These are phyloP conservation scores for Glomeris maerens DNA, from an alignment of 1,140 invertebrate species.

Conservation along the genomic window DNA sequence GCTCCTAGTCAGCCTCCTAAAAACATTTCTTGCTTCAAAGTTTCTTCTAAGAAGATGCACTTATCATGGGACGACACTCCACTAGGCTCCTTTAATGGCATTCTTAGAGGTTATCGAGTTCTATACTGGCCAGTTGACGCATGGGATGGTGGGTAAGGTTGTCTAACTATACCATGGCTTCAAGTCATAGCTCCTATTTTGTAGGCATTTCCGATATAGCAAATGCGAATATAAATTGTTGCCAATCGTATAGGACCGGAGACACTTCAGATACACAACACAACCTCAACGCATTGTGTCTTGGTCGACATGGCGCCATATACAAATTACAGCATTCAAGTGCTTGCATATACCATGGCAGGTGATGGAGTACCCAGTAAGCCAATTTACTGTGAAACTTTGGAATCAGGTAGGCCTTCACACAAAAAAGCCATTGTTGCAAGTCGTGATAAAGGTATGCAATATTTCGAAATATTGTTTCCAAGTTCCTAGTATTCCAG, in stretches of 20 bases:
- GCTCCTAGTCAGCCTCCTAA: conserved; percentile 35
- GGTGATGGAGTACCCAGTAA: conserved; percentile 38
- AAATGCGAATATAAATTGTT: conserved; percentile 14
- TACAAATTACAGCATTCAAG: conserved; percentile 37
- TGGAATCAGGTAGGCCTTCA: conserved; percentile 31
- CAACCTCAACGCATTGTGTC: conserved; percentile 22
- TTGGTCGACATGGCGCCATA: conserved; percentile 34
- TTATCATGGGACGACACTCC: conserved; percentile 31
- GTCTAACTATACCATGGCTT: no score
- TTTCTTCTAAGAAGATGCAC: conserved; percentile 29
- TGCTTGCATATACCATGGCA: conserved; percentile 38
- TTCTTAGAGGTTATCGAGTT: conserved; percentile 41
- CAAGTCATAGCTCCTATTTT: no score
- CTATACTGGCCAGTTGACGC: conserved; percentile 40
- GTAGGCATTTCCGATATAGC: background rate
- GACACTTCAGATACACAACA: background rate
- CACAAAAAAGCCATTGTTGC: background rate
- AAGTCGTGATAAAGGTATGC: background rate
- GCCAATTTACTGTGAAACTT: conserved; percentile 32
- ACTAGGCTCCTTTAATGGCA: conserved; percentile 40
- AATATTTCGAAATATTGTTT: conserved; percentile 15
- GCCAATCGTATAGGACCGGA: no score
- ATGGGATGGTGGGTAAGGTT: conserved; percentile 62
- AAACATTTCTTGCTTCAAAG: conserved; percentile 27
- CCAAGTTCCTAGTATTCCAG: conserved; percentile 60